phyloP scores from a whole-genome alignment of 2,113 vertebrate genomes.

The Poecile atricapillus region DNA sequence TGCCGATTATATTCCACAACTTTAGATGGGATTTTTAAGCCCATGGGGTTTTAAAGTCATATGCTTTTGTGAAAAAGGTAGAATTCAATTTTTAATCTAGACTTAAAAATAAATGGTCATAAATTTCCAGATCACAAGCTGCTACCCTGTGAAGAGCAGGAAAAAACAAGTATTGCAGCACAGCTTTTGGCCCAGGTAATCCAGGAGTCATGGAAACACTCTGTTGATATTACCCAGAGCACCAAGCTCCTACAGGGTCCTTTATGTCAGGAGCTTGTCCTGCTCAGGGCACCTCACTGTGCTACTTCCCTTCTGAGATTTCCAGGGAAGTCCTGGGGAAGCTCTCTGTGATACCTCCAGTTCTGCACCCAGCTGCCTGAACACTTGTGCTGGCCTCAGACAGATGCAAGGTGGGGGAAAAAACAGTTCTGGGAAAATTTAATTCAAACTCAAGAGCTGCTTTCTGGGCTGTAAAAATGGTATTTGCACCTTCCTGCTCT shows the following conservation, averaged over 20 bases:
- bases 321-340: fast-evolving
- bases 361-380: neutral
- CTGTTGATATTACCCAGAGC: neutral
- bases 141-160: neutral
- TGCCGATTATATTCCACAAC: neutral
- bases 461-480: neutral
- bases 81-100: neutral
- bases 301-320: neutral
- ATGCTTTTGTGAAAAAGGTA: neutral
- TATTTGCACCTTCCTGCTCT: neutral
- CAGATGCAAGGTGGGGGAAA: fast-evolving
- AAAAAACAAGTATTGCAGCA: neutral
- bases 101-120: neutral
- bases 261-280: neutral
- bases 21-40: neutral
- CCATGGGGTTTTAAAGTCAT: neutral
- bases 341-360: neutral
- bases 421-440: neutral
- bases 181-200: neutral
- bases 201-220: neutral
- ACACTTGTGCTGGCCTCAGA: neutral
- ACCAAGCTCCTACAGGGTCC: neutral
- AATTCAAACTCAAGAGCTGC: neutral
- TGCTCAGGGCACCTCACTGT: neutral
- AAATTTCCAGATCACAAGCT: neutral